Percentiles rank a stretch among this genome's conserved stretches.
phyloP scores from a whole-genome alignment of 1,140 invertebrate species.

The Sycophila sp. region DNA sequence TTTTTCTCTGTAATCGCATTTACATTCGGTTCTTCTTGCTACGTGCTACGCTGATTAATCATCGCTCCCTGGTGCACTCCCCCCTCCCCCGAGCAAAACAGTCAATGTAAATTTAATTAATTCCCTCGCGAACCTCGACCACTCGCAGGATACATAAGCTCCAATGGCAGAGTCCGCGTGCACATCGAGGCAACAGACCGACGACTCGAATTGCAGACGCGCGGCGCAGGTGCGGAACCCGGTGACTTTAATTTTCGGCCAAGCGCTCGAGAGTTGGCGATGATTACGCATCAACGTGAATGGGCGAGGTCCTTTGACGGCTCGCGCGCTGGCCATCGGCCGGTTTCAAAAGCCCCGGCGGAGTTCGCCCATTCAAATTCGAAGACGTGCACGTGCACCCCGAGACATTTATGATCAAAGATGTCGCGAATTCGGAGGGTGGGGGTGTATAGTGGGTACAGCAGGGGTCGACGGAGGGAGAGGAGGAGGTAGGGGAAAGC shows the following conservation, averaged over 20 bases:
- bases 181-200: too few species aligned
- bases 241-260: slow-evolving; percentile 18
- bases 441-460: neutral
- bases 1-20: too few species aligned
- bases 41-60: too few species aligned
- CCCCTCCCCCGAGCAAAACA: too few species aligned
- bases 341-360: slow-evolving; percentile 48
- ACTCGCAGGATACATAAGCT: too few species aligned
- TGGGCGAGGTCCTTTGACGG: neutral
- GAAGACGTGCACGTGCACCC: slow-evolving; percentile 35
- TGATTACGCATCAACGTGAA: slow-evolving; percentile 1
- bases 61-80: too few species aligned
- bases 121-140: too few species aligned
- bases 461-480: neutral
- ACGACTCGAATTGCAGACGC: neutral
- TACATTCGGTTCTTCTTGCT: too few species aligned
- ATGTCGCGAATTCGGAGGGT: slow-evolving; percentile 37
- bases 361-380: slow-evolving; percentile 49
- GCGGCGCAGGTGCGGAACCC: neutral
- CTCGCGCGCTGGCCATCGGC: slow-evolving; percentile 37
- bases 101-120: too few species aligned
- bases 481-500: neutral
- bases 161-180: too few species aligned
- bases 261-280: neutral
- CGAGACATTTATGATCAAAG: slow-evolving; percentile 53